A percentile compares a stretch with the other conserved stretches of the same genome.
phyloP scores from a whole-genome alignment of 1,140 invertebrate species.

The Wiebesia pumilae region DNA sequence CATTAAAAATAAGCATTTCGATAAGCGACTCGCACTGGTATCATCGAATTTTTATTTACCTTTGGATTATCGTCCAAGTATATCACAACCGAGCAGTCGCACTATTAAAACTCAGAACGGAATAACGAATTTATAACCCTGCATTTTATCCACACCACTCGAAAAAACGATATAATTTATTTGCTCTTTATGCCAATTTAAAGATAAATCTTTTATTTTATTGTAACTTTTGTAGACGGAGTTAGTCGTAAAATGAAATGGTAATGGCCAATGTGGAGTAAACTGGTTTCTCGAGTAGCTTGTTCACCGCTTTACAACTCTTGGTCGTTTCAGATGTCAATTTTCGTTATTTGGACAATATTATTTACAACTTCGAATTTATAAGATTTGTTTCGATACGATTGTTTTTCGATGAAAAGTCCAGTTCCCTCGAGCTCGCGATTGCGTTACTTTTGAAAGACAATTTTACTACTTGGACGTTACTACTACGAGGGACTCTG shows the following conservation, averaged over 20 bases:
- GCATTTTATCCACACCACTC: constrained; percentile 7
- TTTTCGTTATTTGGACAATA: constrained; percentile 7
- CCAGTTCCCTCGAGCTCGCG: too few relatives aligned
- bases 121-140: constrained; percentile 27
- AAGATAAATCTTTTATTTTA: constrained; percentile 46
- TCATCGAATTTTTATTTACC: not conserved
- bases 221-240: constrained; percentile 35
- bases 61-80: not conserved
- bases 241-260: constrained; percentile 48
- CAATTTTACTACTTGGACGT: too few relatives aligned
- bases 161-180: constrained; percentile 37
- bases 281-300: constrained; percentile 43
- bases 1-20: not conserved
- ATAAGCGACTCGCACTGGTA: not conserved
- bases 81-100: not conserved
- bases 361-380: not conserved
- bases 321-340: constrained; percentile 4
- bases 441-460: too few relatives aligned
- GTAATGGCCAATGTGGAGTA: constrained; percentile 42
- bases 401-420: too few relatives aligned
- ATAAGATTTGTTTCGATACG: too few relatives aligned
- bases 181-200: constrained; percentile 42
- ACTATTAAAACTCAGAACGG: constrained; percentile 1
- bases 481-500: not conserved
- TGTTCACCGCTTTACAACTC: constrained; percentile 26